Evolutionary conservation across 2,888 invertebrate genomes (phyloP).

Genomic region (Eristalis tenax): DNA sequence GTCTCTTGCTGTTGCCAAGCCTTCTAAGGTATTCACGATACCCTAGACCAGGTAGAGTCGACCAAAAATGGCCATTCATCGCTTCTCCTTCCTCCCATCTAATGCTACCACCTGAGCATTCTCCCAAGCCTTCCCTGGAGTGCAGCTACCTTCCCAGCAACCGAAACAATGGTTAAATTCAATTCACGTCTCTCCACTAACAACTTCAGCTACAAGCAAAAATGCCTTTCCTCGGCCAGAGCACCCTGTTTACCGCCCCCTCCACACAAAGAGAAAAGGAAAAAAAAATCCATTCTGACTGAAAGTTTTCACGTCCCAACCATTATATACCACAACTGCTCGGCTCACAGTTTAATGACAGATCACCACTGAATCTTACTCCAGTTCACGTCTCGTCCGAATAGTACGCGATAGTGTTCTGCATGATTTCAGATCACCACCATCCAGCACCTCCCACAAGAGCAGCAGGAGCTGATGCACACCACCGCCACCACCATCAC

Average conservation of each 20-base stretch:
- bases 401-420: slow-evolving; percentile 67
- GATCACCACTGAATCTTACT: slow-evolving; percentile 62
- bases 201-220: slow-evolving; percentile 43
- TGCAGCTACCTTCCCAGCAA: slow-evolving; percentile 36
- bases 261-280: not conserved
- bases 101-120: not conserved
- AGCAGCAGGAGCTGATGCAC: slow-evolving; percentile 49
- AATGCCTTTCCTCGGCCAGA: slow-evolving; percentile 38
- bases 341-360: slow-evolving; percentile 55
- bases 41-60: no score
- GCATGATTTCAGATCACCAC: slow-evolving; percentile 70
- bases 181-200: slow-evolving; percentile 52
- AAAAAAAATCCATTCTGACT: not conserved
- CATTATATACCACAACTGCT: slow-evolving; percentile 32
- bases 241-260: not conserved
- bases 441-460: slow-evolving; percentile 44
- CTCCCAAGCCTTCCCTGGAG: not conserved
- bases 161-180: slow-evolving; percentile 52
- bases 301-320: slow-evolving; percentile 41
- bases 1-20: no score
- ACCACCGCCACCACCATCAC: slow-evolving; percentile 13
- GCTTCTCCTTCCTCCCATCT: not conserved
- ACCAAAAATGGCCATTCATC: no score
- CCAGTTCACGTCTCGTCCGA: slow-evolving; percentile 62
- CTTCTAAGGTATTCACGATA: no score